A percentile compares a stretch with the other conserved stretches of the same genome.
phyloP scores from a whole-genome alignment of 2,888 invertebrate genomes.

The Spicauda simplicius region DNA sequence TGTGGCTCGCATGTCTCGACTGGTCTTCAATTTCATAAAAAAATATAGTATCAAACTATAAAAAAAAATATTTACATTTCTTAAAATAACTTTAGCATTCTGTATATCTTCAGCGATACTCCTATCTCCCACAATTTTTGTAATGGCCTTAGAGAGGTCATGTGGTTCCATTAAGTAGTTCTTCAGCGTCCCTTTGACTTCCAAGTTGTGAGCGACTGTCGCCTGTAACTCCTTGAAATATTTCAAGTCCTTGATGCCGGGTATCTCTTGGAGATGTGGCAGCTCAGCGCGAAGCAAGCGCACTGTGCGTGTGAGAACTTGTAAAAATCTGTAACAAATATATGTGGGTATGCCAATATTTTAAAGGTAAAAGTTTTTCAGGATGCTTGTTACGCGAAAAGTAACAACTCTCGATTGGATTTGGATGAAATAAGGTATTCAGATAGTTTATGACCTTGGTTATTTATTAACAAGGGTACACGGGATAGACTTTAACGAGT shows the following conservation, averaged over 20 bases:
- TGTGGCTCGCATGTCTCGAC: no score
- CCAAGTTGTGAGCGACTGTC: slow-evolving; percentile 61
- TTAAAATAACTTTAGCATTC: slow-evolving; percentile 59
- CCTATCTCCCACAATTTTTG: slow-evolving; percentile 46
- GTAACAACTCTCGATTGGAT: no score
- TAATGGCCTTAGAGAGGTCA: slow-evolving; percentile 46
- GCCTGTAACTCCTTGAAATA: slow-evolving; percentile 56
- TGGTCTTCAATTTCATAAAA: no score
- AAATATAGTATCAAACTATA: no score
- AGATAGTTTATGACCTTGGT: no score
- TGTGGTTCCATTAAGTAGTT: slow-evolving; percentile 50
- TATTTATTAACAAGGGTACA: no score
- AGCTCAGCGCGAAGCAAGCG: slow-evolving; percentile 62
- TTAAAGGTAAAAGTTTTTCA: no score
- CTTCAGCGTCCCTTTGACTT: slow-evolving; percentile 53
- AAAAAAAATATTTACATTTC: slow-evolving; percentile 50
- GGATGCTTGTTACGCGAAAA: no score
- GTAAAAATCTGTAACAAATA: slow-evolving; percentile 54
- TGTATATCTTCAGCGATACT: slow-evolving; percentile 50
- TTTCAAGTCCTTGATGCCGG: slow-evolving; percentile 58
- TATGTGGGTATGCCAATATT: neutral
- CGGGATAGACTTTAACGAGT: no score
- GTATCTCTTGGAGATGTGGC: slow-evolving; percentile 67
- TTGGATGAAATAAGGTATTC: no score
- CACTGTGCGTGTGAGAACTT: slow-evolving; percentile 59